Evolutionary conservation across 37 sponge, comb jelly and placozoan genomes (phyloP), one percentile per base, ranked within the genome.

Genomic region (Axinella damicornis): DNA sequence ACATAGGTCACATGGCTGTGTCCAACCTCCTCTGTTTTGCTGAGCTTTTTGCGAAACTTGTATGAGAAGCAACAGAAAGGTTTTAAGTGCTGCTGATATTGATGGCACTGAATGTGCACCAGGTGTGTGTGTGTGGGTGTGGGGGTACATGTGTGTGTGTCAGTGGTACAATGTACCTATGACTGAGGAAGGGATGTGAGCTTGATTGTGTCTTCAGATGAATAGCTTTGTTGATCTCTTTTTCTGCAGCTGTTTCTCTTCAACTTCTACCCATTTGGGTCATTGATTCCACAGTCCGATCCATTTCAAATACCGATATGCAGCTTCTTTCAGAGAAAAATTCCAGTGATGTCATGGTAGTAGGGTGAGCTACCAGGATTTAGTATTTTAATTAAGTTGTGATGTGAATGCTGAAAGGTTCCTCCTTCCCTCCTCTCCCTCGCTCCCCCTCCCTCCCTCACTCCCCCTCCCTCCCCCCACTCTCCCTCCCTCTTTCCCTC

Each of bases 251-350:
- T 96, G 34, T 81, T 97, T 61, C 46, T 97, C 40, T 90, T 95
- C 74, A 97, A 98, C 79, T 96, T 86, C 79, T 98, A 96, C 76
- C 93, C 97, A 24, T 96, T 83, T 53, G 78, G 85, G 53, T 87
- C 14, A 27, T 94, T 31, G 83, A 88, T 21, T 93, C 95, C 1
- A 57, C 74, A 24, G 53, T 97, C 20, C 20, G 77, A 46, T 71
- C 91, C 37, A 54, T 97, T 33, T 90, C 76, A 53, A 86, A 95
- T 74, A 94, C 92, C 67, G n/a, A n/a, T n/a, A n/a, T n/a, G n/a
- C n/a, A n/a, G n/a, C 95, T 97, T 66, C 76, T 97, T 34, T 82
- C 95, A 18, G 98, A 97, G 68, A 82, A 95, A 41, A 97, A 98
- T 73, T 59, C 95, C 54, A 60, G 58, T 57, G 99, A 98, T 69